phyloP scores from a whole-genome alignment of 2,888 invertebrate species.

The Andrena praecox region DNA sequence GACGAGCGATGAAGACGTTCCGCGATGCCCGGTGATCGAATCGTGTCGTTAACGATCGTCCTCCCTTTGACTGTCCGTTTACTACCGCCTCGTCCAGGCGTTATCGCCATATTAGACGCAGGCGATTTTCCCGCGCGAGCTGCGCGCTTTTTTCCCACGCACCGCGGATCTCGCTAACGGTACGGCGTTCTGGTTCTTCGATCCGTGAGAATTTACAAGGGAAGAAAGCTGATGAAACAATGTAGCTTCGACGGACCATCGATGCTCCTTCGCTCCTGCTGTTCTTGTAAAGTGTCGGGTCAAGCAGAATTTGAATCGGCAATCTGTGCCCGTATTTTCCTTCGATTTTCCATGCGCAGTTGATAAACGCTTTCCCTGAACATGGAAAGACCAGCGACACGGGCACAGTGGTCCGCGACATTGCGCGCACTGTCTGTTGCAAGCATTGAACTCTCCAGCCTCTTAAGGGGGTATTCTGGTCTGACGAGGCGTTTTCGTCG shows the following conservation, averaged over 20 bases:
- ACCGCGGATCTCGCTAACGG: conserved; percentile 52
- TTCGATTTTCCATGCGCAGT: conserved; percentile 55
- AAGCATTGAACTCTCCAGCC: conserved; percentile 81
- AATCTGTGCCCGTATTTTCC: neutral
- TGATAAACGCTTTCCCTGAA: conserved; percentile 70
- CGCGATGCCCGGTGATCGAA: conserved; percentile 34
- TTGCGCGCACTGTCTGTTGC: conserved; percentile 74
- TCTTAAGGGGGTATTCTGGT: conserved; percentile 56
- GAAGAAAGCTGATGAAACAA: neutral
- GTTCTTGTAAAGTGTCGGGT: too few species aligned
- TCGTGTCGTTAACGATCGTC: conserved; percentile 48
- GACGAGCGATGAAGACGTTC: conserved; percentile 32
- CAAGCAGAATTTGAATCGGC: neutral
- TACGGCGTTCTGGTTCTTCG: conserved; percentile 56
- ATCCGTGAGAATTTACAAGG: conserved; percentile 55
- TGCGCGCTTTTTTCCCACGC: conserved; percentile 57
- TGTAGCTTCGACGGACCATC: conserved; percentile 3
- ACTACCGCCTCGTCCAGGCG: conserved; percentile 1
- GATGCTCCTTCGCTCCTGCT: neutral
- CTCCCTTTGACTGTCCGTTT: conserved; percentile 6
- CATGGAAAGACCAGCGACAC: conserved; percentile 72
- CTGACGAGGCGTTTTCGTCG: too few species aligned
- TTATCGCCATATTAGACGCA: conserved; percentile 45
- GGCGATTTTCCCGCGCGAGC: conserved; percentile 46
- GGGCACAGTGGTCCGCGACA: conserved; percentile 67